phyloP scores from a whole-genome alignment of 2,113 vertebrate species.

The Takifugu bimaculatus region DNA sequence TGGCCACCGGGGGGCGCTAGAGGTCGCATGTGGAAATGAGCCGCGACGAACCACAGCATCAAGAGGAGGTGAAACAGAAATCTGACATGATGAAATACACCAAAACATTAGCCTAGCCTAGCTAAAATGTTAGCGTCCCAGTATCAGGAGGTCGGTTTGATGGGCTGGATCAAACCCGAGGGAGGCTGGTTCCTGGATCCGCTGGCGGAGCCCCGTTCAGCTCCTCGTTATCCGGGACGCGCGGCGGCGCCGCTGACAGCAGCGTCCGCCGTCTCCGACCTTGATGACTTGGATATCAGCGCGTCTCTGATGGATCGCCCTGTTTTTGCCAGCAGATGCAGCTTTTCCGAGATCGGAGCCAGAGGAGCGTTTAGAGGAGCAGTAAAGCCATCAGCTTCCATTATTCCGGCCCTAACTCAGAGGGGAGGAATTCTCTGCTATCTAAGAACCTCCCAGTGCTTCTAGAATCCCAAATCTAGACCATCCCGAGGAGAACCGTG shows the following conservation, averaged over 20 bases:
- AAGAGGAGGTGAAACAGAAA: background rate
- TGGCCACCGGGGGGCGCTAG: too few species aligned
- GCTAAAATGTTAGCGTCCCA: too few species aligned
- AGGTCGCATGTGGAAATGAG: too few species aligned
- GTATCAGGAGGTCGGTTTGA: background rate
- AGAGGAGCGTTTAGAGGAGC: constrained; percentile 41
- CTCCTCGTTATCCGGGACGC: constrained; percentile 13
- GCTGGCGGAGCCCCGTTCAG: background rate
- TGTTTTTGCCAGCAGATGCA: constrained; percentile 55
- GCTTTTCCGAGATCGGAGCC: constrained; percentile 48
- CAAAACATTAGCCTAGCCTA: too few species aligned
- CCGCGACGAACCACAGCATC: too few species aligned
- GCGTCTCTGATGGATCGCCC: constrained; percentile 53
- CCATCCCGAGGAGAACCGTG: too few species aligned
- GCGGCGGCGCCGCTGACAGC: constrained; percentile 26
- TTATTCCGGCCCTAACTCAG: constrained; percentile 52
- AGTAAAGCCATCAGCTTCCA: constrained; percentile 51
- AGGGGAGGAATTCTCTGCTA: constrained; percentile 54
- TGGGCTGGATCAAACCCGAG: background rate
- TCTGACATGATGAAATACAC: too few species aligned
- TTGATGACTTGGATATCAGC: constrained; percentile 43
- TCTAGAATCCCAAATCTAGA: constrained; percentile 42
- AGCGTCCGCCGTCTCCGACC: constrained; percentile 24
- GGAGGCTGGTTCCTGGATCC: constrained; percentile 23
- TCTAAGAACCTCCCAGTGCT: constrained; percentile 53